These are phyloP conservation scores for Blastobasis lacticolella DNA, from an alignment of 2,888 invertebrate genomes.

Conservation along the genomic window DNA sequence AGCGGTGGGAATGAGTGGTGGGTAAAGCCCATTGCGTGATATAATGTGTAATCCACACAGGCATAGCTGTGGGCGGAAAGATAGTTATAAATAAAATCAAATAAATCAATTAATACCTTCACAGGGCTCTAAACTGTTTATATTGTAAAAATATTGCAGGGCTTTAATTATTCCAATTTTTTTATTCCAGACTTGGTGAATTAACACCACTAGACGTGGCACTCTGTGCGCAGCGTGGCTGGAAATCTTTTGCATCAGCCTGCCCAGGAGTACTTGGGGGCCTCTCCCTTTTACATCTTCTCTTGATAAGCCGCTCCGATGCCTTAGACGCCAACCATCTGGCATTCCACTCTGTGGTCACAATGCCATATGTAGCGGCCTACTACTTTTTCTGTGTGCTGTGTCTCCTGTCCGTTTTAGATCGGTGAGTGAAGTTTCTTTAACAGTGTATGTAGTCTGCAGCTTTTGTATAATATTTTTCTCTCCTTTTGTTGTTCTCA, in stretches of 20 bases:
- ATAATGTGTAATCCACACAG: too few relatives aligned
- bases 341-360: conserved; percentile 62
- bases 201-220: conserved; percentile 72
- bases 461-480: too few relatives aligned
- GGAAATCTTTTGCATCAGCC: conserved; percentile 65
- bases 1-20: too few relatives aligned
- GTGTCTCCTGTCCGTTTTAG: conserved; percentile 74
- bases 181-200: conserved; percentile 47
- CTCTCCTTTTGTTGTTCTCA: too few relatives aligned
- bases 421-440: conserved; percentile 56
- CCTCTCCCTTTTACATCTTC: conserved; percentile 72
- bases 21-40: too few relatives aligned
- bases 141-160: too few relatives aligned
- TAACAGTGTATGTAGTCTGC: background rate
- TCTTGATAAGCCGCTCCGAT: conserved; percentile 71
- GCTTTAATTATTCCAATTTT: background rate
- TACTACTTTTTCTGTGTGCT: conserved; percentile 75
- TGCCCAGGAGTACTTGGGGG: conserved; percentile 77
- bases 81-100: too few relatives aligned
- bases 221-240: conserved; percentile 59
- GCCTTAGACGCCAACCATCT: conserved; percentile 59
- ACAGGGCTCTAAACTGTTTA: too few relatives aligned
- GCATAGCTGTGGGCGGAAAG: too few relatives aligned
- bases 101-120: too few relatives aligned
- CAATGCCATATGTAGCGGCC: conserved; percentile 67